phyloP scores from a whole-genome alignment of 2,888 invertebrate genomes.

The Cybosia mesomella region DNA sequence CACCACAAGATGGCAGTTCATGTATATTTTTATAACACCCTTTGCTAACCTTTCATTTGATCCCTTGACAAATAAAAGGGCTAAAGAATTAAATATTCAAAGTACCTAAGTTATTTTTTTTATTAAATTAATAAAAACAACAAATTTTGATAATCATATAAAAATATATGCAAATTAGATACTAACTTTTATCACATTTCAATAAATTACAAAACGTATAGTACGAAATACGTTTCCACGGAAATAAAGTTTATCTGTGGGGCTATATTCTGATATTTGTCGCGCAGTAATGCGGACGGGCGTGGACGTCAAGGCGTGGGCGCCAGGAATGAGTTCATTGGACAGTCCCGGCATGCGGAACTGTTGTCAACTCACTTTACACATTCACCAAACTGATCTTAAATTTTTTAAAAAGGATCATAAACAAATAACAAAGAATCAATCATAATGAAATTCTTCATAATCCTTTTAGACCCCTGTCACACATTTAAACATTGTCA shows the following conservation, averaged over 20 bases:
- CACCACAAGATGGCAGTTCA: not conserved
- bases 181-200: not conserved
- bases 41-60: no score
- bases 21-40: no score
- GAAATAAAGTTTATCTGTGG: constrained; percentile 50
- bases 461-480: constrained; percentile 24
- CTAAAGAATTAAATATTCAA: no score
- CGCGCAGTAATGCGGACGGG: constrained; percentile 59
- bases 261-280: constrained; percentile 59
- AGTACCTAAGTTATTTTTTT: no score
- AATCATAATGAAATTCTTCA: constrained; percentile 3
- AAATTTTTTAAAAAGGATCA: constrained; percentile 17
- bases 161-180: not conserved
- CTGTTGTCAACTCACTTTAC: constrained; percentile 56
- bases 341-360: constrained; percentile 81
- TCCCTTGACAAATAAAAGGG: no score
- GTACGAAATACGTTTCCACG: constrained; percentile 33
- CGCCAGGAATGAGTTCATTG: constrained; percentile 75
- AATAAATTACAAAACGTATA: constrained; percentile 3
- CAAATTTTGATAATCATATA: not conserved
- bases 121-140: no score
- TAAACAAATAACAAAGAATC: not conserved
- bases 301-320: constrained; percentile 64
- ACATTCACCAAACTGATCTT: constrained; percentile 23
- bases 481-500: constrained; percentile 25